These are phyloP conservation scores for Lasioglossum pauxillum DNA, from an alignment of 2,888 invertebrate species.

Conservation along the genomic window DNA sequence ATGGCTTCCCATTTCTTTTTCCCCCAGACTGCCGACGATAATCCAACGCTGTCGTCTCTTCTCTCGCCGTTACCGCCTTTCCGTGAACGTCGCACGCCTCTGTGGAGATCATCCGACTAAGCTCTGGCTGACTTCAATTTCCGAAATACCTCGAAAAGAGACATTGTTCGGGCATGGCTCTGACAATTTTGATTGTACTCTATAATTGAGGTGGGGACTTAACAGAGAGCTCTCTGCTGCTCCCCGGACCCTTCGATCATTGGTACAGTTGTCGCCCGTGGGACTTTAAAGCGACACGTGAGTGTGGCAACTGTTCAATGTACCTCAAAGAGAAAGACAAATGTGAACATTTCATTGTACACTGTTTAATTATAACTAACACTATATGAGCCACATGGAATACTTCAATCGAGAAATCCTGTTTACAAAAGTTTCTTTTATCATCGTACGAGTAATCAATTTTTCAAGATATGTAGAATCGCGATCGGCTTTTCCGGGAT, in stretches of 20 bases:
- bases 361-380: not conserved
- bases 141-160: constrained; percentile 32
- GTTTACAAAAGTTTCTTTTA: not conserved
- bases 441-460: not conserved
- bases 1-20: constrained; percentile 79
- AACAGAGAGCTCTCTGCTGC: not conserved
- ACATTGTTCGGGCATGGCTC: constrained; percentile 11
- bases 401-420: not conserved
- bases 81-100: not conserved
- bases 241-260: not conserved
- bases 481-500: constrained; percentile 20
- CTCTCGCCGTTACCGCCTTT: not conserved
- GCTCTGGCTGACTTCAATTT: constrained; percentile 6
- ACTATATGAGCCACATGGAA: too few species aligned
- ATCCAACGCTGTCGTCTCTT: constrained; percentile 41
- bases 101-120: constrained; percentile 43
- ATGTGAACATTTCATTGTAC: not conserved
- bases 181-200: not conserved
- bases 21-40: constrained; percentile 50
- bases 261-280: not conserved
- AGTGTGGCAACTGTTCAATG: not conserved
- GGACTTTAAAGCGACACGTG: not conserved
- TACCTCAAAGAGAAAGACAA: not conserved
- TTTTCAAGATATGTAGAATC: not conserved
- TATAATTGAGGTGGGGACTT: not conserved